Evolutionary conservation across 2,797 vertebrate species (phyloP).

Genomic region (Adelosebastes latens): DNA sequence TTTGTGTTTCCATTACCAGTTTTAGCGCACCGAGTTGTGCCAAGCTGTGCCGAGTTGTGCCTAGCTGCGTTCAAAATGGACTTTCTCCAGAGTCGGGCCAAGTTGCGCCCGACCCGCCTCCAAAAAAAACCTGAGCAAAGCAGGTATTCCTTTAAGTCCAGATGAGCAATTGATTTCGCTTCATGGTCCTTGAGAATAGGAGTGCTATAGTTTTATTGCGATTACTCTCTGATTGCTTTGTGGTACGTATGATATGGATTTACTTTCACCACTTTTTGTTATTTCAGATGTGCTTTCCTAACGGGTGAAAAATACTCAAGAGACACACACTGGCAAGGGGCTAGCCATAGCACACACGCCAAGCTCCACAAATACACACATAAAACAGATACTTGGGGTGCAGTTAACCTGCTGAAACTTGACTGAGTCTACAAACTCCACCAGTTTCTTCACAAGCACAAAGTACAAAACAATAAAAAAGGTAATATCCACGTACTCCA

Average conservation of each 20-base stretch:
- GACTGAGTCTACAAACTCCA: neutral
- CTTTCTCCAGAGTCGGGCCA: too few species aligned
- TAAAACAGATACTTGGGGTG: neutral
- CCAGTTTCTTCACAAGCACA: neutral
- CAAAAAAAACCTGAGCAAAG: too few species aligned
- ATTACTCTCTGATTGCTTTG: neutral
- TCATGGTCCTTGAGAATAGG: neutral
- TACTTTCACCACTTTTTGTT: neutral
- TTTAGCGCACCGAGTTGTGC: too few species aligned
- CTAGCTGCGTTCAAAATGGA: too few species aligned
- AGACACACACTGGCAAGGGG: constrained; percentile 1
- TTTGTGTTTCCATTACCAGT: too few species aligned
- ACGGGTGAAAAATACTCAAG: constrained; percentile 16
- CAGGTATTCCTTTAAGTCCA: neutral
- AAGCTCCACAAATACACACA: neutral
- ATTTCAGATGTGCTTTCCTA: constrained; percentile 1
- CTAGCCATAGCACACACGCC: neutral
- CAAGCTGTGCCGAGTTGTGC: too few species aligned
- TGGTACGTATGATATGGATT: constrained; percentile 3
- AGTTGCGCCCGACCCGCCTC: too few species aligned
- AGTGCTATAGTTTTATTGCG: neutral
- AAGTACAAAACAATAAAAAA: neutral
- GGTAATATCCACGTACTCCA: neutral
- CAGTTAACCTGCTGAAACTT: constrained; percentile 10
- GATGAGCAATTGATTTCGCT: constrained; percentile 5